These are phyloP conservation scores for Eumerus sabulonum DNA, from an alignment of 2,888 invertebrate genomes.

Conservation along the genomic window DNA sequence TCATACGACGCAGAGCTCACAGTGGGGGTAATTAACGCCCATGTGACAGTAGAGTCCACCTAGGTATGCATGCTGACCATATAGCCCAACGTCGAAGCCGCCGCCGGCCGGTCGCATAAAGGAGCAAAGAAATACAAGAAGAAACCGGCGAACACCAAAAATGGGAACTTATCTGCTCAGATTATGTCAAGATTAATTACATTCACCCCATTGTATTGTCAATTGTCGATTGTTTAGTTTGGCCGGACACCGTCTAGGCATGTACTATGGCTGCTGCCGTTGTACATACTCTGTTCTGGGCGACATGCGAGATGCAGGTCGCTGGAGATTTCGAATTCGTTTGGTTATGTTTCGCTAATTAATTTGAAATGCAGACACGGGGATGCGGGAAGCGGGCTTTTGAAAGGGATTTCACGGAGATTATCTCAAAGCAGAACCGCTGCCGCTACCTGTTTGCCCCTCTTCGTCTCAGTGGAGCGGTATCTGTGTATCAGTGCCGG, in stretches of 20 bases:
- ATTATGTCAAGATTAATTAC: slow-evolving; percentile 79
- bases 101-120: neutral
- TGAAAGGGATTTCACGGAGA: slow-evolving; percentile 60
- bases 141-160: slow-evolving; percentile 67
- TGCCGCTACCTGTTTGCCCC: neutral
- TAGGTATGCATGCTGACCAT: slow-evolving; percentile 11
- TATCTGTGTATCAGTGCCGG: slow-evolving; percentile 36
- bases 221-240: slow-evolving; percentile 70
- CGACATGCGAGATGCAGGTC: neutral
- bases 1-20: slow-evolving; percentile 36
- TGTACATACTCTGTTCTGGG: neutral
- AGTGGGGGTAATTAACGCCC: slow-evolving; percentile 58
- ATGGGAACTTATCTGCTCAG: slow-evolving; percentile 77
- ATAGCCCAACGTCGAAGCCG: slow-evolving; percentile 55
- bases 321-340: slow-evolving; percentile 25
- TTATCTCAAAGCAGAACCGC: slow-evolving; percentile 54
- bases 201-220: slow-evolving; percentile 78
- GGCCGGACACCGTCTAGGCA: slow-evolving; percentile 42
- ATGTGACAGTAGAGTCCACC: slow-evolving; percentile 46
- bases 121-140: slow-evolving; percentile 13
- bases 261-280: neutral
- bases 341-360: slow-evolving; percentile 61
- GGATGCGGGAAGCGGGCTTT: slow-evolving; percentile 28
- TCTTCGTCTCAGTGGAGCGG: neutral
- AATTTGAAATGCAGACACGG: slow-evolving; percentile 38